These are phyloP conservation scores for Lerema accius DNA, from an alignment of 1,140 invertebrate species.

Conservation along the genomic window DNA sequence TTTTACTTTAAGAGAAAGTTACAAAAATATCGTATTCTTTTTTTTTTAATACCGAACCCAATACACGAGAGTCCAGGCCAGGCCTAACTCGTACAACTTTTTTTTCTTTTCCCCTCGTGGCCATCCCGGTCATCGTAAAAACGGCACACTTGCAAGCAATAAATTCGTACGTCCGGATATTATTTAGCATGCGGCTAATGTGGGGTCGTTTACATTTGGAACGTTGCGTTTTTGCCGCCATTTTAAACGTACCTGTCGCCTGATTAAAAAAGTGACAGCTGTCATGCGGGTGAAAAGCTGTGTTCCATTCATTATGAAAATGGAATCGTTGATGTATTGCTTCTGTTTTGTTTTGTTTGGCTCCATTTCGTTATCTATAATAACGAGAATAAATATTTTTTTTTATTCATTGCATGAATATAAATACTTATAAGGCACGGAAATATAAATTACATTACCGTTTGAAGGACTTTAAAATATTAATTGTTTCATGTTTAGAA, in stretches of 20 bases:
- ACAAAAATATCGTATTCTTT: too few species aligned
- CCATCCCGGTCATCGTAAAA: constrained; percentile 31
- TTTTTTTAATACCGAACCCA: too few species aligned
- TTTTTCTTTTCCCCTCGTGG: constrained; percentile 26
- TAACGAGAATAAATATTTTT: constrained; percentile 6
- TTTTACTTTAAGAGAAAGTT: too few species aligned
- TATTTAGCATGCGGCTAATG: constrained; percentile 52
- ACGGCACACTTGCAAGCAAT: constrained; percentile 43
- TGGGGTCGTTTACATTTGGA: constrained; percentile 49
- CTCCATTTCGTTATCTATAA: constrained; percentile 17
- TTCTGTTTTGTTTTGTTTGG: constrained; percentile 23
- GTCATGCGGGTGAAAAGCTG: constrained; percentile 54
- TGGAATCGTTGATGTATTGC: constrained; percentile 29
- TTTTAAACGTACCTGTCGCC: constrained; percentile 47
- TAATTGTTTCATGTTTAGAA: too few species aligned
- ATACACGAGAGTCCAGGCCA: too few species aligned
- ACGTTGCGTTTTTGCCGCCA: constrained; percentile 35
- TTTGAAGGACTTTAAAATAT: too few species aligned
- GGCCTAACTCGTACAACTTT: too few species aligned
- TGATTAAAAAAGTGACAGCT: constrained; percentile 63
- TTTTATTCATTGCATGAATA: not conserved
- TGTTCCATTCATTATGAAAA: constrained; percentile 29
- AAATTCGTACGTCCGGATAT: constrained; percentile 57
- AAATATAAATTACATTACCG: too few species aligned
- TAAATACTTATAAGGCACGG: too few species aligned